A percentile compares a stretch with the other conserved stretches of the same genome.
phyloP scores from a whole-genome alignment of 2,797 vertebrate species.

The Syngnathus acus region DNA sequence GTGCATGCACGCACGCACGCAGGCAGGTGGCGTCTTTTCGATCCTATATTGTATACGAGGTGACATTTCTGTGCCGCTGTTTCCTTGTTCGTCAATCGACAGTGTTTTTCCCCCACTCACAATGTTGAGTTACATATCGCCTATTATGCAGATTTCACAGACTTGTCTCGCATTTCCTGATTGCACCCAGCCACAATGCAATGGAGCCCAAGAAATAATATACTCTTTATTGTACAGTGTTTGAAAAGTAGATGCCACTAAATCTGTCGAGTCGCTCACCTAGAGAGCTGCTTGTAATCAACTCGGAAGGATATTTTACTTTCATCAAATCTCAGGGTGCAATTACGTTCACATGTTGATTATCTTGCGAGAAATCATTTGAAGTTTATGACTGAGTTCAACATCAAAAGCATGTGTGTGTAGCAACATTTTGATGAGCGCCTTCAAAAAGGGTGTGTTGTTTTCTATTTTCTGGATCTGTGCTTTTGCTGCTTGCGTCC shows the following conservation, averaged over 20 bases:
- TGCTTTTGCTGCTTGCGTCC: neutral
- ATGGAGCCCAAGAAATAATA: neutral
- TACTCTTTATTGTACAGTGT: neutral
- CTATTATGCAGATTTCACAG: neutral
- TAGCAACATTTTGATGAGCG: conserved; percentile 28
- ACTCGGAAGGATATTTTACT: conserved; percentile 37
- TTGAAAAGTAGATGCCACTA: conserved; percentile 25
- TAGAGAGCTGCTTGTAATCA: conserved; percentile 27
- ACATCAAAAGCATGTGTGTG: conserved; percentile 46
- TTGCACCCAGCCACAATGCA: neutral
- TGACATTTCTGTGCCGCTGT: neutral
- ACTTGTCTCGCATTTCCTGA: neutral
- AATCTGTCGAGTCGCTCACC: conserved; percentile 14
- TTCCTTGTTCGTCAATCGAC: neutral
- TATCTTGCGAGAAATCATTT: conserved; percentile 28
- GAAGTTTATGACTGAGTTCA: conserved; percentile 33
- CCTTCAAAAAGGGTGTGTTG: conserved; percentile 6
- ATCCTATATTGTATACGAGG: neutral
- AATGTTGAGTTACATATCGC: neutral
- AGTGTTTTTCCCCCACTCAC: neutral
- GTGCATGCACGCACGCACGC: neutral
- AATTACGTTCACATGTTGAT: conserved; percentile 38
- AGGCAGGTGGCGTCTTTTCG: neutral
- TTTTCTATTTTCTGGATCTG: neutral
- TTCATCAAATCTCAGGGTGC: conserved; percentile 60